phyloP scores from a whole-genome alignment of 2,113 vertebrate species.

The Seriola dumerili region DNA sequence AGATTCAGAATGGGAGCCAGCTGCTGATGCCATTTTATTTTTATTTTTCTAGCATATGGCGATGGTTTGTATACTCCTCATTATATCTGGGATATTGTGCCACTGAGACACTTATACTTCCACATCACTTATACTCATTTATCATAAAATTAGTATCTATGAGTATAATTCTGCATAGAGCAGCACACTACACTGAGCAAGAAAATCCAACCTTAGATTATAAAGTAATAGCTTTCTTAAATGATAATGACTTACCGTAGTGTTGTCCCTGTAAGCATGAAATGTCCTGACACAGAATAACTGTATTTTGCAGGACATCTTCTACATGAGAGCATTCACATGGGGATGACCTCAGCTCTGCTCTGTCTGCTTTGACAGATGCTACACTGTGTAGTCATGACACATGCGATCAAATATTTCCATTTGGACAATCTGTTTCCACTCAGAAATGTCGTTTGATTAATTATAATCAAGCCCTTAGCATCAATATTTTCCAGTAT shows the following conservation, averaged over 20 bases:
- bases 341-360: slow-evolving; percentile 61
- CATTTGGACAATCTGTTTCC: slow-evolving; percentile 67
- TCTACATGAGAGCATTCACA: slow-evolving; percentile 32
- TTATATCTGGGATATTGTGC: not conserved
- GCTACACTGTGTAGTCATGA: slow-evolving; percentile 55
- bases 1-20: slow-evolving; percentile 17
- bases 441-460: slow-evolving; percentile 55
- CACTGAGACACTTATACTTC: not conserved
- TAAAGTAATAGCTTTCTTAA: not conserved
- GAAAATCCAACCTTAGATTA: not conserved
- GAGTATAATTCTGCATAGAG: not conserved
- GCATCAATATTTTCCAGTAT: slow-evolving; percentile 57
- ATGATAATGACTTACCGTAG: slow-evolving; percentile 2
- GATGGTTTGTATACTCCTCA: not conserved
- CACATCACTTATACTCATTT: not conserved
- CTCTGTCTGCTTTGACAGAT: slow-evolving; percentile 63
- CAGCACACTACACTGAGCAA: not conserved
- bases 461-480: slow-evolving; percentile 57
- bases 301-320: slow-evolving; percentile 23
- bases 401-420: slow-evolving; percentile 64
- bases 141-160: not conserved
- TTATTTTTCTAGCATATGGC: slow-evolving; percentile 5
- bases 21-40: slow-evolving; percentile 3
- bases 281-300: slow-evolving; percentile 12
- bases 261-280: slow-evolving; percentile 10